Percentiles rank a stretch among this genome's conserved stretches.
phyloP scores from a whole-genome alignment of 2,888 invertebrate genomes.

The Ryuthela nishihirai region DNA sequence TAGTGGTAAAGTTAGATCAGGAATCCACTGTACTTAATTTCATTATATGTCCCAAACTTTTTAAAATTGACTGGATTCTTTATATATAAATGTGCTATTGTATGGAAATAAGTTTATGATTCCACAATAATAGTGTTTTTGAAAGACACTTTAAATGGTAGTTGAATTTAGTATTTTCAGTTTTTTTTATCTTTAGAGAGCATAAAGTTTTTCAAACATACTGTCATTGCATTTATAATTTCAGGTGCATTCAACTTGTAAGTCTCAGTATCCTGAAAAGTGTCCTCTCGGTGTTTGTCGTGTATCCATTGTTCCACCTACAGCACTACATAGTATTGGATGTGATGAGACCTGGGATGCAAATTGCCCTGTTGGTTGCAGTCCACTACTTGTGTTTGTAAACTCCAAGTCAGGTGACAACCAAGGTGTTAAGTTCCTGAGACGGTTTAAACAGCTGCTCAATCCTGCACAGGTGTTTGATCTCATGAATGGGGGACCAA shows the following conservation, averaged over 20 bases:
- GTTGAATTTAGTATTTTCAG: too few relatives aligned
- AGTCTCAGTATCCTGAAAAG: constrained; percentile 68
- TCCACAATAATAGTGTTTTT: too few relatives aligned
- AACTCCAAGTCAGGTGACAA: constrained; percentile 98
- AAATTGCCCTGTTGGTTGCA: constrained; percentile 63
- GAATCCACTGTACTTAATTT: too few relatives aligned
- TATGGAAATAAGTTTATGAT: too few relatives aligned
- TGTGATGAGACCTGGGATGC: constrained; percentile 90
- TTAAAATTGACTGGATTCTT: too few relatives aligned
- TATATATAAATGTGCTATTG: too few relatives aligned
- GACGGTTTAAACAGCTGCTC: constrained; percentile 88
- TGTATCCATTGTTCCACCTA: constrained; percentile 87
- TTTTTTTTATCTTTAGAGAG: too few relatives aligned
- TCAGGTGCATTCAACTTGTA: constrained; percentile 83
- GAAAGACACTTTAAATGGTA: too few relatives aligned
- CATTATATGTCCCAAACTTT: too few relatives aligned
- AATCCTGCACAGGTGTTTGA: constrained; percentile 98
- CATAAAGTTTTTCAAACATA: too few relatives aligned
- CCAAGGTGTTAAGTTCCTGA: constrained; percentile 92
- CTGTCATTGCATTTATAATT: too few relatives aligned
- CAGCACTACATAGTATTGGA: constrained; percentile 79
- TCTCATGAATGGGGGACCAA: constrained; percentile 76
- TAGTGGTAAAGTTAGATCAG: too few relatives aligned
- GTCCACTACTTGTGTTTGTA: constrained; percentile 90
- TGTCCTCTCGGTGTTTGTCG: constrained; percentile 86